Conservation (phyloP, 2,113 vertebrate genomes). For the Enhydra lutris region DNA sequence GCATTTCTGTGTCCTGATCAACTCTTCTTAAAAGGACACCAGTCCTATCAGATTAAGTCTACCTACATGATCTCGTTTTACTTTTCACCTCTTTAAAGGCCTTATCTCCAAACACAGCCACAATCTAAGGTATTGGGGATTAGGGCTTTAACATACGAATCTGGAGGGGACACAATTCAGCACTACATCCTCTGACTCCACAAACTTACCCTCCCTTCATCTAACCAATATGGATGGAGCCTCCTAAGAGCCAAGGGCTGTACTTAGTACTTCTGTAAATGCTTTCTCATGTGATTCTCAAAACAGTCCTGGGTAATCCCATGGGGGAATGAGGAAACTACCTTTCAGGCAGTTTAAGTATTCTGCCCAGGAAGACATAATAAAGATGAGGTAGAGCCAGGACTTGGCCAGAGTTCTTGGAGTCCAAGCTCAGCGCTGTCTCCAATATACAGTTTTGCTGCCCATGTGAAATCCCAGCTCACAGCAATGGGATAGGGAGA, state of each 20-base stretch:
- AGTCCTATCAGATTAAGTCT: background rate
- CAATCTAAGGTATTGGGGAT: background rate
- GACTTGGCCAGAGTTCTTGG: background rate
- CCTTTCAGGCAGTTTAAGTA: background rate
- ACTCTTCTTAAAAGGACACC: background rate
- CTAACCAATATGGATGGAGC: background rate
- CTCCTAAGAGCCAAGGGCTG: background rate
- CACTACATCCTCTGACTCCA: background rate
- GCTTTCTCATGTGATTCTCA: background rate
- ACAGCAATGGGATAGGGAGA: background rate
- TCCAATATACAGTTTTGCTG: background rate
- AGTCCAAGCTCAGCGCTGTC: background rate
- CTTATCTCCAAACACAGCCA: background rate
- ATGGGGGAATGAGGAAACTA: background rate
- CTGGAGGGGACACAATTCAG: background rate
- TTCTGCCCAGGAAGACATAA: background rate
- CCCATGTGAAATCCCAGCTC: background rate
- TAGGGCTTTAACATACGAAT: background rate
- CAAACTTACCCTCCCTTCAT: background rate
- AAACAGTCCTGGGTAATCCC: background rate
- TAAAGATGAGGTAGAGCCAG: background rate
- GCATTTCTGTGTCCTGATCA: background rate
- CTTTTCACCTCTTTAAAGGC: background rate
- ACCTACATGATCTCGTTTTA: background rate
- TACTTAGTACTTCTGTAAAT: background rate